Conservation (phyloP, 2,113 vertebrate genomes). For the Nycticorax nycticorax region DNA sequence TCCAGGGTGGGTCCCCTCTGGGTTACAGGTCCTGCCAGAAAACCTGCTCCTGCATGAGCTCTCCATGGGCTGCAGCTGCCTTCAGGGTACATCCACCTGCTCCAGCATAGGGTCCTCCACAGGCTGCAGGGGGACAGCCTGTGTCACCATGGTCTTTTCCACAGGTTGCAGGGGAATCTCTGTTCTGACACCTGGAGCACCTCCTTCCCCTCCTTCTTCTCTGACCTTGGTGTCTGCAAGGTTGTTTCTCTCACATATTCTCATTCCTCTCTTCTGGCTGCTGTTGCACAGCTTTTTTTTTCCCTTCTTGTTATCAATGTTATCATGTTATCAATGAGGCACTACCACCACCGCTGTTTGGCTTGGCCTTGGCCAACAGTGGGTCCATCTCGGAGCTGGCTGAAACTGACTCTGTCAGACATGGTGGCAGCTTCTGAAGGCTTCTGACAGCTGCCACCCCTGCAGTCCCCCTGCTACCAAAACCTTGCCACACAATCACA, state of each 20-base stretch:
- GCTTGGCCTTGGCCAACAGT: background rate
- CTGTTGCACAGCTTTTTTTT: background rate
- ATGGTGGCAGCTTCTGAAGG: background rate
- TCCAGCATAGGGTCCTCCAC: background rate
- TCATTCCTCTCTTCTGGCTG: background rate
- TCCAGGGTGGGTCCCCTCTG: background rate
- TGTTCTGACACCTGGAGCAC: background rate
- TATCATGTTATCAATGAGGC: fast-evolving
- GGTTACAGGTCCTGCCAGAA: background rate
- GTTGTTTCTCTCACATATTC: background rate
- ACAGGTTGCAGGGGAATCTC: background rate
- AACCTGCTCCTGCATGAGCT: background rate
- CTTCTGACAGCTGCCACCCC: background rate
- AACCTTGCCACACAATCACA: background rate
- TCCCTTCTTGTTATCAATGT: no score
- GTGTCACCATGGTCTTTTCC: background rate
- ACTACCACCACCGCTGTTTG: fast-evolving
- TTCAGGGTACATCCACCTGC: background rate
- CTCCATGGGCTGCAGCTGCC: background rate
- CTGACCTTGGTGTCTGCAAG: background rate
- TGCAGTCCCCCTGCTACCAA: background rate
- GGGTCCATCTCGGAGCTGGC: background rate
- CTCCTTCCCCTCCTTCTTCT: background rate
- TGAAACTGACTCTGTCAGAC: background rate
- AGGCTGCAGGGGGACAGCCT: background rate